These are phyloP conservation scores for Saccostrea cuccullata DNA, from an alignment of 1,140 invertebrate species.

Conservation along the genomic window DNA sequence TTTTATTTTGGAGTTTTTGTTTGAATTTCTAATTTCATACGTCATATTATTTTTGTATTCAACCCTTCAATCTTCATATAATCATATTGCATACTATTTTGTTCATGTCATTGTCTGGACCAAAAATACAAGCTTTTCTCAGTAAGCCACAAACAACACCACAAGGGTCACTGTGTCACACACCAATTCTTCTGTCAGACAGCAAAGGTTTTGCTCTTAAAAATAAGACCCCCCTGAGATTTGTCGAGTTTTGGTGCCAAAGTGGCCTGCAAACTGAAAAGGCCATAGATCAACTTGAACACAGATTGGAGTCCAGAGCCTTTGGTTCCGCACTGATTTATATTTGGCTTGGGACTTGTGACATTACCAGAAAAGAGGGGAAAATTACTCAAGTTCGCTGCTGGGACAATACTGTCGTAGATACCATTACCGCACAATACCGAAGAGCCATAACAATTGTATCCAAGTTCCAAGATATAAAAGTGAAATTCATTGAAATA, in stretches of 20 bases:
- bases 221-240: not conserved
- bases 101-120: too few relatives aligned
- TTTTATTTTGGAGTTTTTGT: too few relatives aligned
- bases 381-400: not conserved
- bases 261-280: conserved; percentile 2
- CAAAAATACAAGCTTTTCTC: too few relatives aligned
- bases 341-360: not conserved
- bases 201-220: not conserved
- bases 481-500: conserved; percentile 1
- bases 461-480: conserved; percentile 5
- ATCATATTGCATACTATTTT: too few relatives aligned
- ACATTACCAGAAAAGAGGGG: conserved; percentile 9
- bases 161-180: too few relatives aligned
- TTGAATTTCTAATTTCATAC: too few relatives aligned
- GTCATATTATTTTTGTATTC: too few relatives aligned
- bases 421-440: not conserved
- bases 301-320: not conserved
- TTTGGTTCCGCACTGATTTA: not conserved
- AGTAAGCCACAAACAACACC: too few relatives aligned
- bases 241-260: conserved; percentile 3
- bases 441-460: not conserved
- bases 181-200: not conserved
- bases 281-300: not conserved
- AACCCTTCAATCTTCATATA: too few relatives aligned
- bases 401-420: conserved; percentile 1